These are phyloP conservation scores for Crotalus tigris DNA, from an alignment of 2,113 vertebrate genomes.

Conservation along the genomic window DNA sequence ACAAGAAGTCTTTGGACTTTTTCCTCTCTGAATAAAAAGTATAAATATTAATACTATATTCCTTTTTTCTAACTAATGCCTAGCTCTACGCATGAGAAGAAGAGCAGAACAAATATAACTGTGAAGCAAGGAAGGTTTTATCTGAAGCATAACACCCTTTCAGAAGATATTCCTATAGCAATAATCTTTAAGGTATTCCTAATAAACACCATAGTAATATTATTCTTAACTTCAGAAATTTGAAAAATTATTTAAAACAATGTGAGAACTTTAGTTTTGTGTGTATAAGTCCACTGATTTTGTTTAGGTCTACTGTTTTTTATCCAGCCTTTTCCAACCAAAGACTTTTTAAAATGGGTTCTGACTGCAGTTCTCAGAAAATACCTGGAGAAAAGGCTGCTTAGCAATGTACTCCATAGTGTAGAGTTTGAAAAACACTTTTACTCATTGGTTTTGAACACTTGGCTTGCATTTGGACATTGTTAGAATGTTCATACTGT, in stretches of 20 bases:
- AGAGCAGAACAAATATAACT: constrained; percentile 95
- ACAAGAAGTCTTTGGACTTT: not conserved
- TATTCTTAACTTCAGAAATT: not conserved
- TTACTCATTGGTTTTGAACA: not conserved
- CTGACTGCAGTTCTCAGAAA: not conserved
- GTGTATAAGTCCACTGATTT: not conserved
- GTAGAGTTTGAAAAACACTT: not conserved
- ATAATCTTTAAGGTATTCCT: constrained; percentile 93
- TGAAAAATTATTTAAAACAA: not conserved
- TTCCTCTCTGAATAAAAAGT: not conserved
- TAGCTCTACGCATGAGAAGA: constrained; percentile 98
- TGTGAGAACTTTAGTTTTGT: not conserved
- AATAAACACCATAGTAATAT: not conserved
- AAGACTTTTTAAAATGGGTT: not conserved
- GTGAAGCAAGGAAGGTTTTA: constrained; percentile 96
- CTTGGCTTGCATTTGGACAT: not conserved
- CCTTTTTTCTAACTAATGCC: constrained; percentile 49
- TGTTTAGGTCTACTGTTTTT: not conserved
- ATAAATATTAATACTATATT: not conserved
- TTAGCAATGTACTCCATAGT: not conserved
- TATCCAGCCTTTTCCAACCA: not conserved
- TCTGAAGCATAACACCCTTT: constrained; percentile 92
- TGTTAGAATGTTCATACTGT: not conserved
- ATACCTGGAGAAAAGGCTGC: not conserved
- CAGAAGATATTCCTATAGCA: constrained; percentile 95